Evolutionary conservation across 2,888 invertebrate genomes (phyloP).

Genomic region (Drosophila merina): DNA sequence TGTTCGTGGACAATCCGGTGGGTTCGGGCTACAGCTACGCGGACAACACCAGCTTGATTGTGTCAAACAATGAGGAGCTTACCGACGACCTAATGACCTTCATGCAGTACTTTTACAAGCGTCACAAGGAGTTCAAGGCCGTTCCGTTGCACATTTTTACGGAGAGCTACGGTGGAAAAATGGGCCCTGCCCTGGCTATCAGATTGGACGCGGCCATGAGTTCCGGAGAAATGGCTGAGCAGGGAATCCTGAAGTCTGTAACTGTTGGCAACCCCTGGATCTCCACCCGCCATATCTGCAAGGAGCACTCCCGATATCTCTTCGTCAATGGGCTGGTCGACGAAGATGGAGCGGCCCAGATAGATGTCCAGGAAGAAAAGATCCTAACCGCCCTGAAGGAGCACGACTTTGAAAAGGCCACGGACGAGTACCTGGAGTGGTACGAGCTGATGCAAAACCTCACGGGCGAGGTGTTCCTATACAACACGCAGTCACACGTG

Average conservation of each 20-base stretch:
- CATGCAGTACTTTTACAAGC: slow-evolving; percentile 87
- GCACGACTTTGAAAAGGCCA: slow-evolving; percentile 23
- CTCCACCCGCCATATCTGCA: slow-evolving; percentile 86
- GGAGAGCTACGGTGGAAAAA: slow-evolving; percentile 96
- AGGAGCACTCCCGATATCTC: slow-evolving; percentile 88
- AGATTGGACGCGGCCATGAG: slow-evolving; percentile 86
- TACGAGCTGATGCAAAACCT: slow-evolving; percentile 42
- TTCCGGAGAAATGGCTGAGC: slow-evolving; percentile 86
- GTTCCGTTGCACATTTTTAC: slow-evolving; percentile 92
- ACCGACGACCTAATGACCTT: slow-evolving; percentile 90
- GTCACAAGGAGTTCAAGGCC: slow-evolving; percentile 88
- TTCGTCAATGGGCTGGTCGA: slow-evolving; percentile 87
- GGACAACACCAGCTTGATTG: slow-evolving; percentile 83
- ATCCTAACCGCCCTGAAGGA: slow-evolving; percentile 85
- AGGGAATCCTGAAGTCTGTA: slow-evolving; percentile 88
- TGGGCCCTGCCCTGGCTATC: slow-evolving; percentile 93
- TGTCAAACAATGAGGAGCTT: slow-evolving; percentile 78
- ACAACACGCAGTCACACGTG: slow-evolving; percentile 74
- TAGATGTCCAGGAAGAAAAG: slow-evolving; percentile 32
- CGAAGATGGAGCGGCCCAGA: slow-evolving; percentile 86
- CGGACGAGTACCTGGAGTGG: slow-evolving; percentile 30
- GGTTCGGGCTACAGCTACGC: slow-evolving; percentile 94
- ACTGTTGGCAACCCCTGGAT: slow-evolving; percentile 96
- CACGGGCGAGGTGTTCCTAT: slow-evolving; percentile 82
- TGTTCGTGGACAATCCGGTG: slow-evolving; percentile 95